Evolutionary conservation across 2,113 vertebrate genomes (phyloP).

Genomic region (Montifringilla adamsi): DNA sequence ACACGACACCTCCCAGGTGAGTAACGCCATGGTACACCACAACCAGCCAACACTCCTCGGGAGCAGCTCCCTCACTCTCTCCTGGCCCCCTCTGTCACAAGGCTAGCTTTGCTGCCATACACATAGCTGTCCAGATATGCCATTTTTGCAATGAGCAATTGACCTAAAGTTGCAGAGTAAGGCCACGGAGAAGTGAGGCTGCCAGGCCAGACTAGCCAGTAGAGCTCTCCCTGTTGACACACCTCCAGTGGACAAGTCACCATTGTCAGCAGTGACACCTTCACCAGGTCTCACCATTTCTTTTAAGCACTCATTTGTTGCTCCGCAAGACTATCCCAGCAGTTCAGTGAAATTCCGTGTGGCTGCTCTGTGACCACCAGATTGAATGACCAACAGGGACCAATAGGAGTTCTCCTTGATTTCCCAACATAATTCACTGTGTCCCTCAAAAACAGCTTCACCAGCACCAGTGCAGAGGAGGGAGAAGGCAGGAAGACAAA

Average conservation of each 20-base stretch:
- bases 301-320: neutral
- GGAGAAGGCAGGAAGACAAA: neutral
- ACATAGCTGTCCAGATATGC: neutral
- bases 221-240: neutral
- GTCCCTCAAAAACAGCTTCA: neutral
- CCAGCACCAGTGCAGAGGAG: neutral
- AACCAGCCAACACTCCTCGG: neutral
- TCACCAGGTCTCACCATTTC: neutral
- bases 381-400: neutral
- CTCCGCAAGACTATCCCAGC: neutral
- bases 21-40: rapidly evolving
- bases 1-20: too few species aligned
- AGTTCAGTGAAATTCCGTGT: neutral
- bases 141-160: neutral
- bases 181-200: neutral
- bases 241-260: neutral
- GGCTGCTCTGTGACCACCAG: neutral
- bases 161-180: neutral
- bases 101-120: neutral
- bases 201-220: neutral
- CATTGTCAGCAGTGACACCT: neutral
- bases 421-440: neutral
- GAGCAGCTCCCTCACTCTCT: neutral
- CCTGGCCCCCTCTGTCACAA: neutral
- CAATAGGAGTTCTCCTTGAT: neutral